A percentile compares a stretch with the other conserved stretches of the same genome.
phyloP scores from a whole-genome alignment of 2,797 vertebrate genomes.

The Pangasius djambal region DNA sequence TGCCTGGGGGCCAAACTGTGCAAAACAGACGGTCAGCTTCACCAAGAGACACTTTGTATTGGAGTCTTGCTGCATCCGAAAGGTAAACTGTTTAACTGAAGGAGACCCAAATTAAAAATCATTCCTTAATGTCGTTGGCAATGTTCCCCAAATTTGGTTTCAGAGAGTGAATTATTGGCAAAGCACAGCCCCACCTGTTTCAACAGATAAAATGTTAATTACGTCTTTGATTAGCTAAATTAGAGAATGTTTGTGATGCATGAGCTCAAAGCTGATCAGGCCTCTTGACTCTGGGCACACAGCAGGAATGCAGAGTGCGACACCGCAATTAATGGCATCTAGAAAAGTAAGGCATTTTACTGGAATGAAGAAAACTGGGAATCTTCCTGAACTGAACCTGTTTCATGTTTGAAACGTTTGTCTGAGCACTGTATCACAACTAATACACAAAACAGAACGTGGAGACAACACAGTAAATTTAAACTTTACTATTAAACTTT shows the following conservation, averaged over 20 bases:
- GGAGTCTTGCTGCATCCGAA: not conserved
- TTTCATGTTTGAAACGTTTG: not conserved
- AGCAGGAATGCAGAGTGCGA: constrained; percentile 3
- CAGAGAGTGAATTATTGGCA: constrained; percentile 34
- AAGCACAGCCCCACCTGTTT: constrained; percentile 43
- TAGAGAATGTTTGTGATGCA: constrained; percentile 36
- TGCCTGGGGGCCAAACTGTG: not conserved
- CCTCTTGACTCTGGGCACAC: constrained; percentile 2
- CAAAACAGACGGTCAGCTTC: not conserved
- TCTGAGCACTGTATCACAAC: not conserved
- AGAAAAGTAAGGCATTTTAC: not conserved
- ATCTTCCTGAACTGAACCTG: not conserved
- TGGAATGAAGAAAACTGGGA: not conserved
- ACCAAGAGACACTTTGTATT: not conserved
- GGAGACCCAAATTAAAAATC: constrained; percentile 38
- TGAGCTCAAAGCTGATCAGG: constrained; percentile 29
- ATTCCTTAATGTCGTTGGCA: constrained; percentile 36
- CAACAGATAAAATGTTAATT: constrained; percentile 49
- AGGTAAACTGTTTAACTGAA: constrained; percentile 30
- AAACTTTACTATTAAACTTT: not conserved
- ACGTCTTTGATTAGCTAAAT: constrained; percentile 37
- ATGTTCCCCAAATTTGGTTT: constrained; percentile 18
- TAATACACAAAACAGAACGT: not conserved
- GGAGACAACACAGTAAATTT: not conserved
- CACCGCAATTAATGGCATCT: not conserved